A percentile compares a stretch with the other conserved stretches of the same genome.
These are phyloP conservation scores for Physocephala rufipes DNA, from an alignment of 2,888 invertebrate genomes.

Conservation along the genomic window DNA sequence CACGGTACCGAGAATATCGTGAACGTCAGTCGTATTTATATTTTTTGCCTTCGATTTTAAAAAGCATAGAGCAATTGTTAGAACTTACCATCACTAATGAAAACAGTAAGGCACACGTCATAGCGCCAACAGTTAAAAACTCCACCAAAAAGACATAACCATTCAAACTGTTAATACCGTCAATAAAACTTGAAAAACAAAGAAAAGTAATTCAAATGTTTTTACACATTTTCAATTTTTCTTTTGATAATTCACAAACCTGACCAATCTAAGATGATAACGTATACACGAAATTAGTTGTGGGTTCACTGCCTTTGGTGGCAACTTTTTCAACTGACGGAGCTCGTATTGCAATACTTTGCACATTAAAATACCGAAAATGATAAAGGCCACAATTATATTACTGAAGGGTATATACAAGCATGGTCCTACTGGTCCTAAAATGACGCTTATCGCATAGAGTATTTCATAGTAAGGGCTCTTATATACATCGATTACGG, in stretches of 20 bases:
- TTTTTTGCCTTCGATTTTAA: too few species aligned
- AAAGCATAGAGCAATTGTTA: too few species aligned
- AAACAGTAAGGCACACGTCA: constrained; percentile 49
- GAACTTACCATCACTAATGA: constrained; percentile 48
- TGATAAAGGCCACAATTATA: constrained; percentile 44
- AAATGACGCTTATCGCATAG: constrained; percentile 43
- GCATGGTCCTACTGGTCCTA: constrained; percentile 43
- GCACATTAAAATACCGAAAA: constrained; percentile 47
- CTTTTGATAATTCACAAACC: too few species aligned
- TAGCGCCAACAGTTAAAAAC: constrained; percentile 47
- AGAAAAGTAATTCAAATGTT: too few species aligned
- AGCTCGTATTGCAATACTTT: too few species aligned
- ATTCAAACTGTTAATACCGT: constrained; percentile 19
- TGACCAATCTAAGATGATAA: too few species aligned
- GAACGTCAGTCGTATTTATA: too few species aligned
- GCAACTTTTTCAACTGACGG: too few species aligned
- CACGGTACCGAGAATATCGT: too few species aligned
- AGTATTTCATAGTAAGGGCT: constrained; percentile 44
- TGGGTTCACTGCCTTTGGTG: too few species aligned
- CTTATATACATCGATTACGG: constrained; percentile 41
- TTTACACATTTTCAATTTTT: constrained; percentile 41
- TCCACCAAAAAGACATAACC: constrained; percentile 39
- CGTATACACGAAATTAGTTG: constrained; percentile 42
- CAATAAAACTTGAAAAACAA: too few species aligned
- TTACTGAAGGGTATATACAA: constrained; percentile 48